Conservation (phyloP, 2,797 vertebrate species). For the Neostethus bicornis region DNA sequence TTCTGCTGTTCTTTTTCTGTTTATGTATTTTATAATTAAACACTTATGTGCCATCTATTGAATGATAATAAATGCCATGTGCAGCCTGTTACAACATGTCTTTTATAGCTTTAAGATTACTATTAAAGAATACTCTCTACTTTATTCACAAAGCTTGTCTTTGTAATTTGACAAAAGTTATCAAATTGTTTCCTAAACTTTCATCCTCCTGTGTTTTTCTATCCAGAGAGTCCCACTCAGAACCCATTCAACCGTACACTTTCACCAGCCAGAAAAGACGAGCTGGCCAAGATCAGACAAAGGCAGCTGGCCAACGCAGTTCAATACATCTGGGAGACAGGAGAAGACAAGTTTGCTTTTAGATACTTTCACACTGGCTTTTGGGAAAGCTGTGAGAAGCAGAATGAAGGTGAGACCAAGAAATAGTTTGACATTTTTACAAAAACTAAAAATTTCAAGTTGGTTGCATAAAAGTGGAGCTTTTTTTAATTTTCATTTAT, state of each 20-base stretch:
- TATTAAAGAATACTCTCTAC: no score
- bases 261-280: constrained; percentile 74
- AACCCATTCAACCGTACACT: constrained; percentile 76
- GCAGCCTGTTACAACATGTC: no score
- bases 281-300: constrained; percentile 76
- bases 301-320: constrained; percentile 82
- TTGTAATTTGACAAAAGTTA: no score
- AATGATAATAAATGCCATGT: background rate
- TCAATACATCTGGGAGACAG: constrained; percentile 88
- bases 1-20: background rate
- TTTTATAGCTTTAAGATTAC: no score
- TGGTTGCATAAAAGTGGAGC: no score
- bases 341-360: constrained; percentile 86
- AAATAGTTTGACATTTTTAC: background rate
- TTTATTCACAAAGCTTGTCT: no score
- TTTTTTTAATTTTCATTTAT: no score
- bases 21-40: background rate
- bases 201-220: constrained; percentile 15
- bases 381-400: constrained; percentile 88
- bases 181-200: background rate
- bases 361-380: constrained; percentile 89
- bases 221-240: constrained; percentile 77
- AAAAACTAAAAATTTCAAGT: no score
- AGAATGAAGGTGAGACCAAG: constrained; percentile 78
- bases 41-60: background rate